phyloP scores from a whole-genome alignment of 1,140 invertebrate species.

The Drosophila seguyi region DNA sequence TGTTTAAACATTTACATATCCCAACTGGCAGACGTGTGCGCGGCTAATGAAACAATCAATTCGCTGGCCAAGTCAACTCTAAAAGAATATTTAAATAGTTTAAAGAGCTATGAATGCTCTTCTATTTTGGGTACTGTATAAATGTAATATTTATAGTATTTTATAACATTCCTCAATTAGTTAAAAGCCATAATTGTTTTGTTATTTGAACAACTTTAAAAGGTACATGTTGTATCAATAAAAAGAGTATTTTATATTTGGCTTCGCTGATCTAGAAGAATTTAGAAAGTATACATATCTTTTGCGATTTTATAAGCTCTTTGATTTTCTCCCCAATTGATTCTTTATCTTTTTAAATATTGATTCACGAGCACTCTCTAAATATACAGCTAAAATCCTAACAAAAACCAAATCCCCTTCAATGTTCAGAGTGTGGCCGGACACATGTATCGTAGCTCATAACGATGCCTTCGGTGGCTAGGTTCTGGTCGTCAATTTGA shows the following conservation, averaged over 20 bases:
- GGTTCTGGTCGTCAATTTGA: conserved; percentile 62
- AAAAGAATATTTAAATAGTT: neutral
- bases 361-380: no score
- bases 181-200: no score
- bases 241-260: no score
- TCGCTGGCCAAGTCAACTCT: conserved; percentile 13
- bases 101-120: conserved; percentile 29
- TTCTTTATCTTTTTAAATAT: neutral
- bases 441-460: conserved; percentile 28
- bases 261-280: no score
- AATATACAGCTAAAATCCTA: neutral
- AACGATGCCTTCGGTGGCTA: conserved; percentile 37
- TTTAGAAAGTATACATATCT: no score
- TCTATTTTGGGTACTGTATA: neutral
- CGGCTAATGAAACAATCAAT: conserved; percentile 73
- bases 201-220: no score
- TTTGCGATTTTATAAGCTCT: neutral
- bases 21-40: conserved; percentile 37
- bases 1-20: conserved; percentile 61
- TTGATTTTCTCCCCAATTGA: neutral
- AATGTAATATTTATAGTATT: neutral
- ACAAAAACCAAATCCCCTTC: conserved; percentile 6
- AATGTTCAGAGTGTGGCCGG: conserved; percentile 6
- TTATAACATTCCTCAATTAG: neutral
- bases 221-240: no score